Evolutionary conservation across 2,888 invertebrate genomes (phyloP).

Genomic region (Eueremaeus valkanovi): DNA sequence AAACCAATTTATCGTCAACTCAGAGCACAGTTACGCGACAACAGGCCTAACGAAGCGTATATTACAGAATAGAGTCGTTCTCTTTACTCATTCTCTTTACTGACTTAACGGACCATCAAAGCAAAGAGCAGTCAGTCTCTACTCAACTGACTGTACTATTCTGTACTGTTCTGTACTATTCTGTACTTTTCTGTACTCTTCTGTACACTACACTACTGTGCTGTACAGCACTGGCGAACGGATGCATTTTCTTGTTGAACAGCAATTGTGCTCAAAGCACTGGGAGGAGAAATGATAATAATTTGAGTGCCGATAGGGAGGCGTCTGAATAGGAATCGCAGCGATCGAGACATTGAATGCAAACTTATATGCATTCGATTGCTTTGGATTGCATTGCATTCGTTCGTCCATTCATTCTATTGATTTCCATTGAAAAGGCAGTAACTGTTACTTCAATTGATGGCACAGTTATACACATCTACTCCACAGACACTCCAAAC

Average conservation of each 20-base stretch:
- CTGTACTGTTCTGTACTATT: too few relatives aligned
- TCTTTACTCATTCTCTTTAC: not conserved
- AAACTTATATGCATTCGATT: not conserved
- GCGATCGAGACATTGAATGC: not conserved
- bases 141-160: too few relatives aligned
- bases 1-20: conserved; percentile 31
- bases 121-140: not conserved
- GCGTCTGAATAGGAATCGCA: not conserved
- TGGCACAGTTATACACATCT: too few relatives aligned
- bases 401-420: too few relatives aligned
- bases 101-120: conserved; percentile 15
- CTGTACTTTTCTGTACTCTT: too few relatives aligned
- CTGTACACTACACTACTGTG: too few relatives aligned
- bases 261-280: conserved; percentile 2
- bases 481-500: not conserved
- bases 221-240: not conserved
- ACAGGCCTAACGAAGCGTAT: conserved; percentile 27
- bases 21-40: conserved; percentile 21
- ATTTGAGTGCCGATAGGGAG: not conserved
- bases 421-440: conserved; percentile 14
- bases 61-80: not conserved
- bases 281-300: conserved; percentile 30
- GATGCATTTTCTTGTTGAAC: not conserved
- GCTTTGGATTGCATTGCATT: not conserved
- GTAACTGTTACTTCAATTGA: not conserved